phyloP scores from a whole-genome alignment of 2,888 invertebrate species.

The Corbicula japonica region DNA sequence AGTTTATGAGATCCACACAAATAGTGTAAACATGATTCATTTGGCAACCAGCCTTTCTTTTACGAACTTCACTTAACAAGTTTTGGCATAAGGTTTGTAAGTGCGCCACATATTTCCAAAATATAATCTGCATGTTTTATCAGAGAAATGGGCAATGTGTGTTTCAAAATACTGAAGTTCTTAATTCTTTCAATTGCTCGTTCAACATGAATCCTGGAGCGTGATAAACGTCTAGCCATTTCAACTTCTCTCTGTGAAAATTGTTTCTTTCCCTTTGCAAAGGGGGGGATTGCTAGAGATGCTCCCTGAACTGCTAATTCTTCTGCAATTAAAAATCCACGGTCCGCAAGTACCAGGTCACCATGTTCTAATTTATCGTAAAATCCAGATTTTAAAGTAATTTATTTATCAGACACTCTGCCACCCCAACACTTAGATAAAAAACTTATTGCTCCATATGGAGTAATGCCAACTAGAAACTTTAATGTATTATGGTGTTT shows the following conservation, averaged over 20 bases:
- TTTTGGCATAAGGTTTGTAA: no score
- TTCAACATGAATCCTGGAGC: constrained; percentile 28
- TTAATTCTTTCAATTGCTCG: constrained; percentile 29
- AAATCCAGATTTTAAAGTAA: constrained; percentile 32
- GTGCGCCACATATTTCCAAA: neutral
- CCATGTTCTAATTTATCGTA: constrained; percentile 12
- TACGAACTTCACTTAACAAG: no score
- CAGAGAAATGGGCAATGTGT: neutral
- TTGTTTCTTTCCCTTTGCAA: constrained; percentile 27
- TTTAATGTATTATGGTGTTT: constrained; percentile 36
- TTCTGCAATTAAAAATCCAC: constrained; percentile 26
- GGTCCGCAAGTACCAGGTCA: no score
- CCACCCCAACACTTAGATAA: no score
- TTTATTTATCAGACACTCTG: constrained; percentile 36
- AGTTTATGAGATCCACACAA: no score
- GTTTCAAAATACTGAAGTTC: no score
- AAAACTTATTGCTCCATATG: no score
- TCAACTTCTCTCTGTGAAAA: constrained; percentile 14
- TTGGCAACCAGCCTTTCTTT: no score
- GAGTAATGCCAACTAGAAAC: constrained; percentile 29
- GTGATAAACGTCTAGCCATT: constrained; percentile 15
- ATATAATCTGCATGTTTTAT: constrained; percentile 5
- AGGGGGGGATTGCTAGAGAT: constrained; percentile 14
- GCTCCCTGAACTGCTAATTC: constrained; percentile 14
- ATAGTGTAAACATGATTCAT: no score